Evolutionary conservation across 2,888 invertebrate genomes (phyloP), one percentile per base, ranked within the genome.

Genomic region (Drosophila helvetica): DNA sequence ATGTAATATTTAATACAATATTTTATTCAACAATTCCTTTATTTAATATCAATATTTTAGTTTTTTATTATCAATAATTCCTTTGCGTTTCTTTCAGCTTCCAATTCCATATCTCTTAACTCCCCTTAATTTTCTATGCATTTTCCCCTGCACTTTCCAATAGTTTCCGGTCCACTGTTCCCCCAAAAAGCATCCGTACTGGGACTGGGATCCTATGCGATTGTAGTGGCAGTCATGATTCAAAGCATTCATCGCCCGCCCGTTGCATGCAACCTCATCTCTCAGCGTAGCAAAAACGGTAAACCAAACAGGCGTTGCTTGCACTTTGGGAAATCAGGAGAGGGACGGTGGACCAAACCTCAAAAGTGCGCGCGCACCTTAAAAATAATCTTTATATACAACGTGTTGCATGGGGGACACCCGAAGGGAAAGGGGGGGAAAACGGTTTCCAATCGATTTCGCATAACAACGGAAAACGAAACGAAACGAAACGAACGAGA

Each of bases 291-390:
- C 71, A 66, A 88, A 84, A 88, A 86, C 86, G 82, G 87, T 86
- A 86, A 88, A 86, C 88, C 71, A 88, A 38, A 88, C 86, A 87
- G 84, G 88, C 88, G 85, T 86, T 88, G 84, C 86, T 80, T 38
- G 38, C n/a, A 38, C n/a, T 83, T 86, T 78, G 86, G 86, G 88
- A 86, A 88, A 80, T 79, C 86, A 83, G 86, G 79, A 86, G 81
- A 86, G 88, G 88, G 86, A 86, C 88, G 38, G 38, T 5, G 38
- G n/a, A 38, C 38, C 38, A 38, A 85, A 85, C 85, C 85, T 88
- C 88, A 84, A 88, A 85, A 85, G 88, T 88, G 85, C 85, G 88
- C 85, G 85, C 85, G 88, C 85, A 85, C 85, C 85, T 85, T 84
- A 88, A 85, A 88, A 88, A 84, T 88, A 88, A 84, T 83, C 83